Conservation (phyloP, 2,113 vertebrate species). For the Phocoena phocoena region DNA sequence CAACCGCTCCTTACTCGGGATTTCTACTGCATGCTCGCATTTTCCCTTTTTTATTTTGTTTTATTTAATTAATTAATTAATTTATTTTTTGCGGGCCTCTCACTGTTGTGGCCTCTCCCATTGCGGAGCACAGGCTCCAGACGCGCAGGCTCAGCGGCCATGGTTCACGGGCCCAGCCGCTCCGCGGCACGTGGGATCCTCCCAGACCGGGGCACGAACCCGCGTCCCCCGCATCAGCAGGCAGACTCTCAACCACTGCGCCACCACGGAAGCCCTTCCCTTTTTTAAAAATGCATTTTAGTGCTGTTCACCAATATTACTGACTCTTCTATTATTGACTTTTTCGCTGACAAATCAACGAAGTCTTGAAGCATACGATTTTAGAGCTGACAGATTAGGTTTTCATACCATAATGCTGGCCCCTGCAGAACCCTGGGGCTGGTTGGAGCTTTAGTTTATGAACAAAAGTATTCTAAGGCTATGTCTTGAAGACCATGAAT, state of each 20-base stretch:
- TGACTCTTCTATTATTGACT: neutral
- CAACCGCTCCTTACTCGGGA: neutral
- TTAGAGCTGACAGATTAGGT: neutral
- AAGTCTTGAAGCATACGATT: neutral
- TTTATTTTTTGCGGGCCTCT: too few species aligned
- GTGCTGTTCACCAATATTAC: neutral
- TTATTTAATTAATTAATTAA: too few species aligned
- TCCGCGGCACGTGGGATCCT: too few species aligned
- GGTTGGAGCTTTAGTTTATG: neutral
- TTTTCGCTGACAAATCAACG: neutral
- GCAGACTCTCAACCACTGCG: too few species aligned
- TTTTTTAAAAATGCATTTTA: neutral
- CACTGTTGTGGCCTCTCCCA: too few species aligned
- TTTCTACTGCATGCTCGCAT: neutral
- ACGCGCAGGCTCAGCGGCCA: too few species aligned
- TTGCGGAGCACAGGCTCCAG: too few species aligned
- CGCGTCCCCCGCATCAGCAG: too few species aligned
- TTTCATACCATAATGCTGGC: neutral
- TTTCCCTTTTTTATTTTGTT: neutral
- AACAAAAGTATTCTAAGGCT: neutral
- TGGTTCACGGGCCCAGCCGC: too few species aligned
- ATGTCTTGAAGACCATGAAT: neutral
- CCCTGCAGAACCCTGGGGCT: neutral
- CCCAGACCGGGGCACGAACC: too few species aligned
- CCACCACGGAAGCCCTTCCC: neutral